Evolutionary conservation across 2,888 invertebrate species (phyloP).

Genomic region (Chromoteleia sp.): DNA sequence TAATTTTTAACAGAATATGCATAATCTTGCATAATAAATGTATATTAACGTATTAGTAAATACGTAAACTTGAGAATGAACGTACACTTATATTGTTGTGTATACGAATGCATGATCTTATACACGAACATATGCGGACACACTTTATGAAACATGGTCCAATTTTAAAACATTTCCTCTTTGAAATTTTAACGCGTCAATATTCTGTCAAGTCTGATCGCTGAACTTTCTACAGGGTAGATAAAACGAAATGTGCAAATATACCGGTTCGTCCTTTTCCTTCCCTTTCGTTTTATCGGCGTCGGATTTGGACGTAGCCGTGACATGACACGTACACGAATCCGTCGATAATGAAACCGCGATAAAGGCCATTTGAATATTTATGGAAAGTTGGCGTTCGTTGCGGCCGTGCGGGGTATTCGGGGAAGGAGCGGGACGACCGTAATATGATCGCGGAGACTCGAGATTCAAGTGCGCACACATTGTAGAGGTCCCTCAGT

Average conservation of each 20-base stretch:
- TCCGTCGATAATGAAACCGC: conserved; percentile 34
- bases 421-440: conserved; percentile 18
- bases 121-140: too few relatives aligned
- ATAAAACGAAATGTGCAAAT: conserved; percentile 31
- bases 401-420: conserved; percentile 4
- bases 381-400: conserved; percentile 32
- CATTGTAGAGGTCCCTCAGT: conserved; percentile 14
- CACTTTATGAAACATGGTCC: too few relatives aligned
- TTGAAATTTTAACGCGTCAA: not conserved
- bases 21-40: too few relatives aligned
- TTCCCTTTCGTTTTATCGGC: conserved; percentile 2
- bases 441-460: conserved; percentile 42
- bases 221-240: conserved; percentile 3
- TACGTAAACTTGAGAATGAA: too few relatives aligned
- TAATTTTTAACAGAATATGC: too few relatives aligned
- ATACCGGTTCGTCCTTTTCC: conserved; percentile 2
- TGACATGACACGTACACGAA: conserved; percentile 48
- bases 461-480: conserved; percentile 31
- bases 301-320: conserved; percentile 14
- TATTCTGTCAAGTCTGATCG: conserved; percentile 7
- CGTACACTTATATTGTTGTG: too few relatives aligned
- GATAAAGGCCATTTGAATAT: conserved; percentile 47
- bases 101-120: too few relatives aligned
- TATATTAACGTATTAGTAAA: too few relatives aligned
- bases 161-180: not conserved